Evolutionary conservation across 2,113 vertebrate species (phyloP).

Genomic region (Lontra canadensis): DNA sequence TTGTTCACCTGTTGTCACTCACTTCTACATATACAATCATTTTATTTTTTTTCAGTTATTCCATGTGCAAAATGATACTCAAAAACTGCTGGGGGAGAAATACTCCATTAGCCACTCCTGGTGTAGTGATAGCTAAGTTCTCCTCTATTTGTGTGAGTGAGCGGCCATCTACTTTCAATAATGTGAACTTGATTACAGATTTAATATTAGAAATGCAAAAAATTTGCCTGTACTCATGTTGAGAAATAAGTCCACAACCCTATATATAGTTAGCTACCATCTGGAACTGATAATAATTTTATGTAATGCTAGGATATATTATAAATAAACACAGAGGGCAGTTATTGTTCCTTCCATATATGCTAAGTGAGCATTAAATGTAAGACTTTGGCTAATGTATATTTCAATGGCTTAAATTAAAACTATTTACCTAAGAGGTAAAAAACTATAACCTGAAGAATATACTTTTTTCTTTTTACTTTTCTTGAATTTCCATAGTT

Average conservation of each 20-base stretch:
- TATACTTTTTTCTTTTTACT: not conserved
- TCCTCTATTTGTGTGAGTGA: not conserved
- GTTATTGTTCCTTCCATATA: not conserved
- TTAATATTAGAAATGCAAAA: not conserved
- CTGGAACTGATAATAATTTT: not conserved
- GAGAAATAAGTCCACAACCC: not conserved
- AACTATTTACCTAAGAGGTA: not conserved
- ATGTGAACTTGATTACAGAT: not conserved
- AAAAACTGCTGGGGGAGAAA: not conserved
- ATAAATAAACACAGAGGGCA: not conserved
- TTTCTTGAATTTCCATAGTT: not conserved
- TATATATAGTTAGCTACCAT: not conserved
- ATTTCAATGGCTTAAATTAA: not conserved
- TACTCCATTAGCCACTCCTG: not conserved
- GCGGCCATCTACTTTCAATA: not conserved
- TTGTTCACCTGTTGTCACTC: not conserved
- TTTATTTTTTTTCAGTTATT: not conserved
- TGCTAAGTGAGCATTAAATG: not conserved
- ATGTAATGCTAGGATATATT: not conserved
- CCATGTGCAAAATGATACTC: not conserved
- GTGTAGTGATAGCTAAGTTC: not conserved
- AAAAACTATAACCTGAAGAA: not conserved
- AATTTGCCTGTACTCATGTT: not conserved
- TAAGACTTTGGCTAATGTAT: not conserved
- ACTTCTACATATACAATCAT: not conserved